A percentile compares a stretch with the other conserved stretches of the same genome.
These are phyloP conservation scores for Epicauta chinensis DNA, from an alignment of 1,140 invertebrate species.

Conservation along the genomic window DNA sequence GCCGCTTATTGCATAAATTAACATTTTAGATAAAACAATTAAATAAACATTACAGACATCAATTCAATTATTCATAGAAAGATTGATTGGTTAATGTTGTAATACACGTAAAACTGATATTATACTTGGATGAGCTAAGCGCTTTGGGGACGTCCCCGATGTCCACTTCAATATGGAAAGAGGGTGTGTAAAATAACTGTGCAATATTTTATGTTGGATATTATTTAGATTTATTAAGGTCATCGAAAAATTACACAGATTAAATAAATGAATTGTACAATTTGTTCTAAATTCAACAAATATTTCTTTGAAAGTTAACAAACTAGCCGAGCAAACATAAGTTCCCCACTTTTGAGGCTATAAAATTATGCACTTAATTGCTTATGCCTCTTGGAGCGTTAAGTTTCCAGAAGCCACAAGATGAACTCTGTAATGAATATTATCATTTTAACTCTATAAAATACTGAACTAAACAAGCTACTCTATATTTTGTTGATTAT, in stretches of 20 bases:
- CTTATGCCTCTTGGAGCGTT: conserved; percentile 31
- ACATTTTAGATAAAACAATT: no score
- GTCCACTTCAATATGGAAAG: conserved; percentile 24
- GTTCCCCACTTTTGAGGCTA: conserved; percentile 25
- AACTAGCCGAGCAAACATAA: conserved; percentile 12
- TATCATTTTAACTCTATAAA: conserved; percentile 11
- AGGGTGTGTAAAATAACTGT: conserved; percentile 19
- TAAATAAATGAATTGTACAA: not conserved
- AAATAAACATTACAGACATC: no score
- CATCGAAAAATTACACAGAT: conserved; percentile 15
- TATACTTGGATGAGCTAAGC: conserved; percentile 16
- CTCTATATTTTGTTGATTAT: conserved; percentile 1
- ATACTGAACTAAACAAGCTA: not conserved
- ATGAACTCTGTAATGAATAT: conserved; percentile 22
- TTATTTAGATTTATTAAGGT: conserved; percentile 25
- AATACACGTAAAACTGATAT: conserved; percentile 23
- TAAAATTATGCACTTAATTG: conserved; percentile 34
- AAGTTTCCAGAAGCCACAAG: conserved; percentile 24
- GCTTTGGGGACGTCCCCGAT: conserved; percentile 18
- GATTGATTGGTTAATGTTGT: conserved; percentile 11
- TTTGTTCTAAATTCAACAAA: conserved; percentile 3
- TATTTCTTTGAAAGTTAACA: not conserved
- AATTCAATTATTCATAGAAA: conserved; percentile 8
- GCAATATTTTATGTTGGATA: conserved; percentile 21
- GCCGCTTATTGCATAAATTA: no score